A percentile compares a stretch with the other conserved stretches of the same genome.
Evolutionary conservation across 2,797 vertebrate genomes (phyloP).

Genomic region (Moxostoma hubbsi): DNA sequence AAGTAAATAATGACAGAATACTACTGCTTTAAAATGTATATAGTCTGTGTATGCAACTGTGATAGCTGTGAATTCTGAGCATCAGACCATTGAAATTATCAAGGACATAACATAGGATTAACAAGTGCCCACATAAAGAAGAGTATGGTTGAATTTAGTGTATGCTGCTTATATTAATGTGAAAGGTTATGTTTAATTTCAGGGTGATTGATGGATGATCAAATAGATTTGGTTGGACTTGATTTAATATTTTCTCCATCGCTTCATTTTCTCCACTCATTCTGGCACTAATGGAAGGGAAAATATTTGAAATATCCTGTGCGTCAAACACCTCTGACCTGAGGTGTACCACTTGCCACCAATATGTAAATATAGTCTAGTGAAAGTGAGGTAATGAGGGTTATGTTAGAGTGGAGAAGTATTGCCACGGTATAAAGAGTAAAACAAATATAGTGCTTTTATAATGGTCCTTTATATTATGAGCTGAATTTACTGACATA

Average conservation of each 20-base stretch:
- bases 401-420: not conserved
- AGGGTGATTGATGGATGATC: constrained; percentile 13
- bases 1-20: too few relatives aligned
- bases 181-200: constrained; percentile 26
- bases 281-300: constrained; percentile 18
- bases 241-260: constrained; percentile 16
- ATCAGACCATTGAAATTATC: too few relatives aligned
- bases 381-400: not conserved
- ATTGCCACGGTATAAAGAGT: not conserved
- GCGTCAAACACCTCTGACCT: constrained; percentile 11
- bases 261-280: constrained; percentile 6
- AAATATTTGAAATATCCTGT: constrained; percentile 14
- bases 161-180: not conserved
- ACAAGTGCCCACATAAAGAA: not conserved
- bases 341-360: constrained; percentile 15
- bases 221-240: constrained; percentile 19
- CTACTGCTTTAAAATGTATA: not conserved
- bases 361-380: constrained; percentile 6
- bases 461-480: not conserved
- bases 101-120: not conserved
- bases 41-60: not conserved
- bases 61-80: not conserved
- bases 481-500: not conserved
- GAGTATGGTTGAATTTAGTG: not conserved
- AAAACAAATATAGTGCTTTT: not conserved